These are phyloP conservation scores for Leptosomus discolor DNA, from an alignment of 2,113 vertebrate genomes.

Conservation along the genomic window DNA sequence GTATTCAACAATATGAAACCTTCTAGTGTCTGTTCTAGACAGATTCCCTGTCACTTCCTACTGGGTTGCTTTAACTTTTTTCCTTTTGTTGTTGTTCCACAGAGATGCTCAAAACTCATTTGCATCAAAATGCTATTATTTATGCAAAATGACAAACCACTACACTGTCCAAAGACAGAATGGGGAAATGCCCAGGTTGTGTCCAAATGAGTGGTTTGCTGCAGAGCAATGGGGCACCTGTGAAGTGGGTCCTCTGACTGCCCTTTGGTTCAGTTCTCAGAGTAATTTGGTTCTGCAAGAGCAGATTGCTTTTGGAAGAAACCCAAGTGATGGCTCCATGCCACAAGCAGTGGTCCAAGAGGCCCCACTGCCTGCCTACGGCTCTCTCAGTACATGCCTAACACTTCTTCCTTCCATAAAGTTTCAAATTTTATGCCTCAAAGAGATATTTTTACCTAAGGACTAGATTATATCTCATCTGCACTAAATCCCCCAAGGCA, in stretches of 20 bases:
- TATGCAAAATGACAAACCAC: background rate
- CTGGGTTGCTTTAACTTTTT: background rate
- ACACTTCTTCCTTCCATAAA: background rate
- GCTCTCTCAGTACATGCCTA: background rate
- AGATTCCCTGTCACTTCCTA: background rate
- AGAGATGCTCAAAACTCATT: background rate
- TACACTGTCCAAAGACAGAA: rapidly evolving
- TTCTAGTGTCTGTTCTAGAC: background rate
- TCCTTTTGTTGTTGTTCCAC: background rate
- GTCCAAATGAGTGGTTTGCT: background rate
- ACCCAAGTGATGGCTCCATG: rapidly evolving
- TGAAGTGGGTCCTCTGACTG: background rate
- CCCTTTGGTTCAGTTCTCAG: background rate
- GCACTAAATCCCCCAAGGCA: background rate
- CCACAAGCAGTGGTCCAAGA: background rate
- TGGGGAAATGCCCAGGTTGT: background rate
- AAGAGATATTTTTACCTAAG: background rate
- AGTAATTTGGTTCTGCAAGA: background rate
- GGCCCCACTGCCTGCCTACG: rapidly evolving
- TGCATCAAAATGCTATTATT: background rate
- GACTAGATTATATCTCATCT: background rate
- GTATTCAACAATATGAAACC: background rate
- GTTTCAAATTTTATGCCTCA: no score
- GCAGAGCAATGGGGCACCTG: background rate
- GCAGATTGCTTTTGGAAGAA: background rate